phyloP scores from a whole-genome alignment of 2,113 vertebrate genomes.

The Grallaria varia region DNA sequence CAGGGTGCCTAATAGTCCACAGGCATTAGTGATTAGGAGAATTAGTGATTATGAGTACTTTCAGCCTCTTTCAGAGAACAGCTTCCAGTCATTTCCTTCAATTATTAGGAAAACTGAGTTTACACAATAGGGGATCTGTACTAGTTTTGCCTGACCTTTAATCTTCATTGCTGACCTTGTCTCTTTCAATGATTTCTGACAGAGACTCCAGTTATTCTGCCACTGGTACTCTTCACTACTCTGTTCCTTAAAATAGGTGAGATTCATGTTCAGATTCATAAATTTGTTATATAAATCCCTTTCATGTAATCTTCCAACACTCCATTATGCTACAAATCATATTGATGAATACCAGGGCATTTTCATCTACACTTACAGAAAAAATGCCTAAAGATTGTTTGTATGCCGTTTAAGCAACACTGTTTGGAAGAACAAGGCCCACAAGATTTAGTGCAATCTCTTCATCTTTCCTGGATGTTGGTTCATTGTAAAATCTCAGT shows the following conservation, averaged over 20 bases:
- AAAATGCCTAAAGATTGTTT: neutral
- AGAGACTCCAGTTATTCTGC: neutral
- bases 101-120: slow-evolving; percentile 3
- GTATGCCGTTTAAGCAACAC: neutral
- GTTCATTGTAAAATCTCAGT: neutral
- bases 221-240: neutral
- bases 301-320: neutral
- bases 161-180: neutral
- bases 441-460: neutral
- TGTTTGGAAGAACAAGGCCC: neutral
- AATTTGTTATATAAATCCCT: neutral
- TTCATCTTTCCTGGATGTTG: neutral
- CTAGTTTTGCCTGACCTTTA: neutral
- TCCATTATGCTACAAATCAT: neutral
- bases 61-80: neutral
- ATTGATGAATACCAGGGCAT: neutral
- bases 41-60: slow-evolving; percentile 18
- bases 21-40: slow-evolving; percentile 15
- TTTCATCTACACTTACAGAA: neutral
- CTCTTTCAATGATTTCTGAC: neutral
- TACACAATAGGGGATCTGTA: neutral
- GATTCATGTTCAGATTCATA: neutral
- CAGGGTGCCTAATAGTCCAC: neutral
- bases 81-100: slow-evolving; percentile 16
- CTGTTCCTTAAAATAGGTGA: neutral